Evolutionary conservation across 2,113 vertebrate genomes (phyloP), one percentile per base, ranked within the genome.

Genomic region (Bettongia penicillata): DNA sequence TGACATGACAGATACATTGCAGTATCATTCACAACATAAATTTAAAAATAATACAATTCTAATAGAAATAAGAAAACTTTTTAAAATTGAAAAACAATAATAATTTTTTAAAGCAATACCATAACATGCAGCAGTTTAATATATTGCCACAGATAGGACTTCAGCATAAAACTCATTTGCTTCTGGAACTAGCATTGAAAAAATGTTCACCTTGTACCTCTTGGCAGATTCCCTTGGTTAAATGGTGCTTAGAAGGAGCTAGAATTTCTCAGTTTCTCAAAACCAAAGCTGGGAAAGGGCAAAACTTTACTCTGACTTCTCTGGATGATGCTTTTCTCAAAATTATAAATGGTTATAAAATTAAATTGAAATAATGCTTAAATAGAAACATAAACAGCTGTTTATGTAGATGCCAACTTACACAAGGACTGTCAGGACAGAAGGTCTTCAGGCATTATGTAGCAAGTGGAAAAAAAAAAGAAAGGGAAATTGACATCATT

Each of bases 351-450:
- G 2, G 19, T 84, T 84, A 84, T 43, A 84, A 43, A 84, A 43
- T 84, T 43, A 84, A 84, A 43, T 84, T 43, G 37, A 84, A 84
- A 43, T 77, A 84, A 84, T 84, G 8, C 61, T 93, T 25, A 92
- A 93, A 84, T 94, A 52, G 94, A 92, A 92, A 61, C 49, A 53
- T 93, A 68, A 51, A 28, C 57, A 89, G 8, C 51, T 93, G 61
- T 95, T 94, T 84, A 92, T 77, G 53, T 94, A 92, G 37, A n/a
- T 95, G 37, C 50, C 51, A 25, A 8, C 52, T 91, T 90, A 61
- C 16, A 92, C 26, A 94, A 95, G 24, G n/a, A 90, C 52, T 92
- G 51, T 93, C 51, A 93, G 55, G 95, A 92, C 9, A 49, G 91
- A 92, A 92, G 68, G 84, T 16, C 47, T 90, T 91, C 31, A 91